phyloP scores from a whole-genome alignment of 2,888 invertebrate species.

The Noctua janthe region DNA sequence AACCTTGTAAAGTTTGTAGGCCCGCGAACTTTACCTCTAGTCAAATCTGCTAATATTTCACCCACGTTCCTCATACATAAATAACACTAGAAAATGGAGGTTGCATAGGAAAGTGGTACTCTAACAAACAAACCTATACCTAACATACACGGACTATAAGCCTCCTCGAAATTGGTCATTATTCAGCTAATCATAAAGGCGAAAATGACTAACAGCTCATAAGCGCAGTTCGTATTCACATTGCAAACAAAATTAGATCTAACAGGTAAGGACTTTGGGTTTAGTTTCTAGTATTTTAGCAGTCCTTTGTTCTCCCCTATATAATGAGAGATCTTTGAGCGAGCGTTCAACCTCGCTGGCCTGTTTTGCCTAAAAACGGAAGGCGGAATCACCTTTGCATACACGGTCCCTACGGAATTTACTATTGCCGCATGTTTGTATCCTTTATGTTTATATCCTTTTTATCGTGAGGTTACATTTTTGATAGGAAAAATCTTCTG shows the following conservation, averaged over 20 bases:
- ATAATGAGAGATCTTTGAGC: conserved; percentile 54
- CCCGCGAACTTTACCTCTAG: conserved; percentile 6
- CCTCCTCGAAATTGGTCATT: conserved; percentile 44
- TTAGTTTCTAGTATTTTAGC: conserved; percentile 55
- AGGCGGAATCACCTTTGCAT: conserved; percentile 77
- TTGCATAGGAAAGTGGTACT: conserved; percentile 39
- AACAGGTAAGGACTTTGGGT: conserved; percentile 51
- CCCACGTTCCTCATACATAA: conserved; percentile 6
- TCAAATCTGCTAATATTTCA: conserved; percentile 16
- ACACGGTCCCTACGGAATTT: conserved; percentile 58
- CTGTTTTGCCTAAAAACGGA: conserved; percentile 82
- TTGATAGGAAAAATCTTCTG: conserved; percentile 21
- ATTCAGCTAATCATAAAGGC: conserved; percentile 40
- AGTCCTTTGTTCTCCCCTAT: conserved; percentile 70
- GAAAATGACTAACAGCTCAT: conserved; percentile 44
- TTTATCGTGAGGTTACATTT: conserved; percentile 38
- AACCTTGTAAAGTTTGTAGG: not conserved
- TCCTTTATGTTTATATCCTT: conserved; percentile 54
- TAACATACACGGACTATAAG: conserved; percentile 9
- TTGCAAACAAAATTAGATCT: conserved; percentile 62
- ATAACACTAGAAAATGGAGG: conserved; percentile 32
- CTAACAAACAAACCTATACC: conserved; percentile 32
- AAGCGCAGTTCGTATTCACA: conserved; percentile 16
- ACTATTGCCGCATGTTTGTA: conserved; percentile 66
- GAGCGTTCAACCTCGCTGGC: conserved; percentile 73